phyloP scores from a whole-genome alignment of 2,797 vertebrate species.

The Sandelia bainsii region DNA sequence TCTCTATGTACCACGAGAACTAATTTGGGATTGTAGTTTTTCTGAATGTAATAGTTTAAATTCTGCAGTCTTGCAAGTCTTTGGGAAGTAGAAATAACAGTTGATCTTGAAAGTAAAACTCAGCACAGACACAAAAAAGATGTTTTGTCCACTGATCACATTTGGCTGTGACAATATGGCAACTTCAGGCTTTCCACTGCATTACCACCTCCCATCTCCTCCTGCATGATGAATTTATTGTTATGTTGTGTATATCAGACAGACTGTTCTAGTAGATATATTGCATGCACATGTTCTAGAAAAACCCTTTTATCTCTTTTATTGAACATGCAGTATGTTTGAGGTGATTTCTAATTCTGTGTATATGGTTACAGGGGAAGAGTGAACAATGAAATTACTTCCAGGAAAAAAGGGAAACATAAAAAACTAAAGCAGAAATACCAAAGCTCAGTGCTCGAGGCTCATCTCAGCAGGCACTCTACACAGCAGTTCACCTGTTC shows the following conservation, averaged over 20 bases:
- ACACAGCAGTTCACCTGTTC: conserved; percentile 53
- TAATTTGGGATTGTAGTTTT: background rate
- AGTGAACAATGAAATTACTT: conserved; percentile 24
- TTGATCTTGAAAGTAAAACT: background rate
- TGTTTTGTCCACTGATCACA: conserved; percentile 4
- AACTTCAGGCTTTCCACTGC: conserved; percentile 1
- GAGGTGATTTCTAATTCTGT: conserved; percentile 9
- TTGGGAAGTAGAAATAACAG: background rate
- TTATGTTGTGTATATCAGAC: conserved; percentile 15
- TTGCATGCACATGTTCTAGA: background rate
- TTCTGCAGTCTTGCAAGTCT: background rate
- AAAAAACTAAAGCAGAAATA: conserved; percentile 5
- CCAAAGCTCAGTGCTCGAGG: conserved; percentile 26
- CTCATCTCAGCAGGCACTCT: conserved; percentile 17
- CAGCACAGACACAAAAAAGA: background rate
- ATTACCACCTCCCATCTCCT: background rate
- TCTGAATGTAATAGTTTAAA: background rate
- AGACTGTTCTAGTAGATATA: conserved; percentile 8
- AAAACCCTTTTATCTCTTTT: background rate
- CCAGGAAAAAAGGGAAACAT: background rate
- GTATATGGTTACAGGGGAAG: background rate
- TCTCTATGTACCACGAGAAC: too few relatives aligned
- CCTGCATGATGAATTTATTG: background rate
- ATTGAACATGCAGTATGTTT: background rate
- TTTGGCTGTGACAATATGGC: conserved; percentile 1